Evolutionary conservation across 2,113 vertebrate species (phyloP).

Genomic region (Brachyhypopomus gauderio): DNA sequence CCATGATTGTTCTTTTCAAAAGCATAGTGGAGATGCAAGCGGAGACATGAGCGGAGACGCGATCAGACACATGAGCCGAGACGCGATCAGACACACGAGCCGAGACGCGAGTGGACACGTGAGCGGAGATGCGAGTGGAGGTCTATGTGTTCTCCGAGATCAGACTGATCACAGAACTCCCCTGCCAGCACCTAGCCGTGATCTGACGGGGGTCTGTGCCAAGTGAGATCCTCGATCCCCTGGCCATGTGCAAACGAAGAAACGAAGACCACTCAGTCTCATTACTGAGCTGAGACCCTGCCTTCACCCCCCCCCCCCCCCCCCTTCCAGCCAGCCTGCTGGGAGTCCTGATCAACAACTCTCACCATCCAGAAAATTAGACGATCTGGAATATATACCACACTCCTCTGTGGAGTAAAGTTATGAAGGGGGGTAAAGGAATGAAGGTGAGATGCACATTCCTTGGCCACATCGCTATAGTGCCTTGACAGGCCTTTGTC

Average conservation of each 20-base stretch:
- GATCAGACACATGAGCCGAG: no score
- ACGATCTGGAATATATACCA: neutral
- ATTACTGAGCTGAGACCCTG: conserved; percentile 48
- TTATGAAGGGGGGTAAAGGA: neutral
- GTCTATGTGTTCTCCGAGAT: neutral
- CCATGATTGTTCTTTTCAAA: no score
- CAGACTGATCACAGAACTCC: neutral
- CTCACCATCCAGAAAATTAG: conserved; percentile 6
- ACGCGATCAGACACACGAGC: no score
- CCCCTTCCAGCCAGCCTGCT: neutral
- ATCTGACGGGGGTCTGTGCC: neutral
- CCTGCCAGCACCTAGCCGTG: neutral
- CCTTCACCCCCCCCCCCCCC: neutral
- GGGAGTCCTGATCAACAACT: neutral
- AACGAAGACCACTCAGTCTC: conserved; percentile 5
- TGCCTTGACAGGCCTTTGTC: neutral
- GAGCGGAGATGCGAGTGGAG: no score
- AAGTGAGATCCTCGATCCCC: conserved; percentile 2
- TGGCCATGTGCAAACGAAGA: neutral
- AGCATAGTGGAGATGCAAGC: no score
- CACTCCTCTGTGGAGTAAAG: neutral
- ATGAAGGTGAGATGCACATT: neutral
- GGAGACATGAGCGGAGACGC: no score
- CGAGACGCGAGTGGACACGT: no score
- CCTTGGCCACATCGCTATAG: neutral